Evolutionary conservation across 2,888 invertebrate species (phyloP).

Genomic region (Diarsia rubi): DNA sequence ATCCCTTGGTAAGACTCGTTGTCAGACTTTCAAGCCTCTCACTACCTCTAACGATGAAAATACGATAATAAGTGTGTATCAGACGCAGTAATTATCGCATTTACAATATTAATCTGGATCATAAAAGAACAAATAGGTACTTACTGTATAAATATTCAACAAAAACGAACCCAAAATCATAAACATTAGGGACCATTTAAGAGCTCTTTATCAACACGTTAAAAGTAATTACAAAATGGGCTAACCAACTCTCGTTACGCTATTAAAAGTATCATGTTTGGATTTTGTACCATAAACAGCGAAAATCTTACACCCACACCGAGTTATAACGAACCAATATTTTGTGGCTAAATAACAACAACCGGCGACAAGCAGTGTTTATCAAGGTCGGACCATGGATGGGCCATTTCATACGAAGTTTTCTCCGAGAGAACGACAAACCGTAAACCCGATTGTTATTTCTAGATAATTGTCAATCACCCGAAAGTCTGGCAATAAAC

Average conservation of each 20-base stretch:
- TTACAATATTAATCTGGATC: neutral
- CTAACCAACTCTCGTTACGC: conserved; percentile 12
- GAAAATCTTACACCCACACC: conserved; percentile 21
- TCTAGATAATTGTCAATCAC: neutral
- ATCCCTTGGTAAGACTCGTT: too few relatives aligned
- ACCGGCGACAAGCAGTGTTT: neutral
- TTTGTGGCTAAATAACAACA: neutral
- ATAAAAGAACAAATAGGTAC: neutral
- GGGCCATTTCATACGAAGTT: neutral
- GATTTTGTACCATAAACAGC: neutral
- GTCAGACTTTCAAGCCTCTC: too few relatives aligned
- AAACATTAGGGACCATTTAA: conserved; percentile 17
- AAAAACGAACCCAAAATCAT: conserved; percentile 18
- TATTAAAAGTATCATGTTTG: conserved; percentile 27
- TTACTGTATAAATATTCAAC: conserved; percentile 6
- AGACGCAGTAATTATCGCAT: too few relatives aligned
- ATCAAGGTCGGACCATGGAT: neutral
- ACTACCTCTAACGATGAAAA: too few relatives aligned
- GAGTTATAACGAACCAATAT: neutral
- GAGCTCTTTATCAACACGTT: conserved; percentile 27
- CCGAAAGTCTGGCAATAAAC: neutral
- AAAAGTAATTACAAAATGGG: conserved; percentile 24
- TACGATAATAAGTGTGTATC: too few relatives aligned
- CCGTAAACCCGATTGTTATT: neutral
- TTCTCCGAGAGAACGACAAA: too few relatives aligned